Evolutionary conservation across 2,888 invertebrate genomes (phyloP), one percentile per base, ranked within the genome.

Genomic region (Thera britannica): DNA sequence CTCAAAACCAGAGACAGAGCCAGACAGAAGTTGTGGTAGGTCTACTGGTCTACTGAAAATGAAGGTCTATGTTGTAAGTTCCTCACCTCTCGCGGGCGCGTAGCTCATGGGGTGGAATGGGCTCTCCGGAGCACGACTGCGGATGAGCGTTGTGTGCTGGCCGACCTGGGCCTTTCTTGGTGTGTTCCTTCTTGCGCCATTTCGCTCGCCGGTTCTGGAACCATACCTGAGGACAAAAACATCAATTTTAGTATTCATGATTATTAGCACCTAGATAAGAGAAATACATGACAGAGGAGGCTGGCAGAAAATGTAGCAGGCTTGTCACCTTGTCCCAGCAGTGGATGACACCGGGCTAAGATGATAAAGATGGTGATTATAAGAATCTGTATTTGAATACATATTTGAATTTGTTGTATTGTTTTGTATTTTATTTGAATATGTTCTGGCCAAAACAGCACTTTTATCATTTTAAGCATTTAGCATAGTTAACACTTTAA

Each of bases 201-300:
- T 99, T 99, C 61, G 99, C 99, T 71, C 99, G 95, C 48, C 99
- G 96, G 94, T 99, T 99, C 94, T 99, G 99, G 94, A 99, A 99
- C 99, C 99, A 99, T 73, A 99, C 99, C 99, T 99, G 96, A 12
- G 60, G 67, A 79, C 74, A 68, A 78, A 69, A 63, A 6, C 64
- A 48, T 23, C 0, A 49, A 12, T 1, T 49, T 46, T 46, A 7
- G 6, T 46, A 46, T 46, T 46, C 8, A 9, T 9, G 1, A 2
- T 46, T 46, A 46, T 7, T 9, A 3, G 44, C 6, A 44, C 44
- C 7, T 44, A 5, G 6, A 38, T 38, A 44, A 6, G 7, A 6
- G 6, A 44, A 44, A 7, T 7, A 44, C 44, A 44, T 7, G 9
- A 9, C 8, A 7, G 9, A 46, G 6, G 7, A 44, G 8, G 5